Base-by-base conservation (phyloP, 2,113 vertebrate species). In the Pelmatolapia mariae region DNA sequence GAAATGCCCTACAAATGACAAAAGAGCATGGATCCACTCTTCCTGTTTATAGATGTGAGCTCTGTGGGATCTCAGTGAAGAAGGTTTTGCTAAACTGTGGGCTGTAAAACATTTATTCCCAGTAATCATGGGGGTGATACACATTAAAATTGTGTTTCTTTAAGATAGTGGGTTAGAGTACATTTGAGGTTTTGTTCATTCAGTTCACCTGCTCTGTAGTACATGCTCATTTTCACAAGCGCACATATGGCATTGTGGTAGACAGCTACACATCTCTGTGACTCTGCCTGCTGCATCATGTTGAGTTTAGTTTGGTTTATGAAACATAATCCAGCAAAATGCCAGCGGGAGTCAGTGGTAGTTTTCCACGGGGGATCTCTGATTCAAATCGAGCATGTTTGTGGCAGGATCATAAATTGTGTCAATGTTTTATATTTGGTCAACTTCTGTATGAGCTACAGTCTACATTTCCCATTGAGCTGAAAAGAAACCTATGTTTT, bases 301-400 rank as follows among this genome's bases (percentile, higher is more conserved):
- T 83, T 73, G 83, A 79, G 52, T 82, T 80, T 52, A 85, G 81
- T 29, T 82, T 76, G 68, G 73, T 89, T 88, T 86, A 52, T 85
- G 50, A 57, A 79, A 78, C 80, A 81, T 84, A 85, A 85, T 86
- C 82, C 40, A 76, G 43, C 43, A 47, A 19, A 47, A 66, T 5
- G 54, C 47, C 26, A 86, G 73, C 31, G 9, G 92, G 36, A 61
- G 33, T 31, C 63, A 66, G 56, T 84, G 79, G 73, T 47, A 76
- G 59, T 43, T 83, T 83, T 50, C 61, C 83, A 89, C 3, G 13
- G 52, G 43, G 38, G 71, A 83, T 16, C 50, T 45, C 38, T 47
- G 47, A 29, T 61, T 83, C 2, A 6, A 85, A 61, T 61, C 73
- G 45, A 36, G 9, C 57, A 82, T 50, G 24, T 84, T 80, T 78